phyloP scores from a whole-genome alignment of 2,113 vertebrate genomes.

The Lepus europaeus region DNA sequence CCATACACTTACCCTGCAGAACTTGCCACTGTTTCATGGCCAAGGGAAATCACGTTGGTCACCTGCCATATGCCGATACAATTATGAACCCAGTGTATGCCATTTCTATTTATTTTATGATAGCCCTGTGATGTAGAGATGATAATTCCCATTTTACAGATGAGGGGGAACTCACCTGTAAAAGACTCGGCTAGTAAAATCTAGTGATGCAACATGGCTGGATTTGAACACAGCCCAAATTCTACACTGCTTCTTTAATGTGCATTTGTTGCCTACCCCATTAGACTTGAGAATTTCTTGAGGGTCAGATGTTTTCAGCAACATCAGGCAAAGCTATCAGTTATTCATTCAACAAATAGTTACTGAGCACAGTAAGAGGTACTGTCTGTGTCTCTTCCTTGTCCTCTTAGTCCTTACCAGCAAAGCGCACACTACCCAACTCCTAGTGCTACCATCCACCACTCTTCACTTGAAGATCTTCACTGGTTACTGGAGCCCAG shows the following conservation, averaged over 20 bases:
- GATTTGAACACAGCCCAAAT: background rate
- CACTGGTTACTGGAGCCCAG: background rate
- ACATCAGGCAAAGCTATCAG: background rate
- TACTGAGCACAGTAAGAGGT: background rate
- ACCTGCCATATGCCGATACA: background rate
- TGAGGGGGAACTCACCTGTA: background rate
- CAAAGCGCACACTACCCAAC: background rate
- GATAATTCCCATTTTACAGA: background rate
- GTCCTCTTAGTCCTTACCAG: background rate
- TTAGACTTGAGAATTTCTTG: background rate
- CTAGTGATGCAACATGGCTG: background rate
- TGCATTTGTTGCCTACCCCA: background rate
- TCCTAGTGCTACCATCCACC: background rate
- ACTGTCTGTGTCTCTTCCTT: background rate
- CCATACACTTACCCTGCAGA: background rate
- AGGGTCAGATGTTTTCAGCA: background rate
- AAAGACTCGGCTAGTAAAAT: background rate
- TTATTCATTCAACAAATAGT: background rate
- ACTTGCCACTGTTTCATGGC: background rate
- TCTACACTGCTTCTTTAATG: background rate
- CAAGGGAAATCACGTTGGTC: constrained; percentile 13
- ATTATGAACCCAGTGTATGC: background rate
- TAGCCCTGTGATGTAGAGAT: background rate
- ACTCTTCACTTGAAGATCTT: background rate
- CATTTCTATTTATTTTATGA: constrained; percentile 3